Base-by-base conservation (phyloP, 2,888 invertebrate species). In the Tricholauxania praeusta region DNA sequence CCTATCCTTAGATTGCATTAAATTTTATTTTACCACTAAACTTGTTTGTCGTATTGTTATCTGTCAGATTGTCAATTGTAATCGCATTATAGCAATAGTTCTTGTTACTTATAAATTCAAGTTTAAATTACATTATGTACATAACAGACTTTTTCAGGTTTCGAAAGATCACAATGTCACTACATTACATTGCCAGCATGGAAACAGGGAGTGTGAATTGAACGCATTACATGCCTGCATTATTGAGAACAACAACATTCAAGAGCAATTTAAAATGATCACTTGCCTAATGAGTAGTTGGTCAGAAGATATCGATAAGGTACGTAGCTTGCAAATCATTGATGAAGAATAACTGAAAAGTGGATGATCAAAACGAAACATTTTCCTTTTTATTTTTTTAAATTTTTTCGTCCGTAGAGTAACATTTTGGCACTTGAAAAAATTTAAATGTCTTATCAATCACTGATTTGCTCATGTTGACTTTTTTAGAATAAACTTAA, bases 141-240 rank as follows among this genome's bases (percentile, higher is more conserved):
- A 59, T 22, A 60, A 15, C 14, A 32, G 28, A 59, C 52, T 53
- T 53, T 69, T 7, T 15, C 28, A 82, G 82, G 60, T 72, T 17
- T 80, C 77, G 72, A 75, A 70, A 0, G 77, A 86, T 75, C 78
- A 81, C 0, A 80, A 82, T 3, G 47, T 79, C 47, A 78, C 79
- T 12, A 69, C 78, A 22, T 78, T 87, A 0, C 77, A 63, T 6
- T 87, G 87, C 60, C 87, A 87, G 68, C 87, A 87, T 66, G 87
- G 86, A 0, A 60, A 66, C 0, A 72, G 62, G 0, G 87, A 87
- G 71, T 87, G 87, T 73, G 83, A 86, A 17, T 73, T 84, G 12
- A 87, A 87, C 80, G 87, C 87, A 0, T 60, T 84, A 10, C 87
- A 87, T 64, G 86, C 82, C 17, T 87, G 87, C 64, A 81, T 86